These are phyloP conservation scores for Cinara cedri DNA, from an alignment of 2,888 invertebrate genomes.

Conservation along the genomic window DNA sequence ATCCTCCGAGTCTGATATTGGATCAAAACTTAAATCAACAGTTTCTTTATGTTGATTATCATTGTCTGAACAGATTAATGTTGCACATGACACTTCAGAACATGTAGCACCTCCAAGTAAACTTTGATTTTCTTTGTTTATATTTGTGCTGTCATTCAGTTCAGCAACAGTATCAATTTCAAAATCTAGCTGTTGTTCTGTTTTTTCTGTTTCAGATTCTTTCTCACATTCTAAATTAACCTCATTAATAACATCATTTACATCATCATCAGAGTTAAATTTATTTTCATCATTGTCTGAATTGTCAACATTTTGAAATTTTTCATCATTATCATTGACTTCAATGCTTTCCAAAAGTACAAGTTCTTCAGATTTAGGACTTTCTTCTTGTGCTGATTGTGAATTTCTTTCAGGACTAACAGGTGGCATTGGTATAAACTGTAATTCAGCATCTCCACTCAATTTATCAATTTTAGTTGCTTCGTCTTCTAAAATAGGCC, in stretches of 20 bases:
- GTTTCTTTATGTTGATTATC: background rate
- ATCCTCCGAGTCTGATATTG: conserved; percentile 53
- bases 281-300: conserved; percentile 20
- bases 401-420: conserved; percentile 30
- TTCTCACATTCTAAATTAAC: conserved; percentile 27
- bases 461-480: conserved; percentile 29
- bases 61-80: conserved; percentile 58
- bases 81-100: conserved; percentile 59
- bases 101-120: conserved; percentile 59
- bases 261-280: conserved; percentile 13
- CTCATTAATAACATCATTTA: conserved; percentile 31
- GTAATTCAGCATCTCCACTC: conserved; percentile 48
- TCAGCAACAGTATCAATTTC: background rate
- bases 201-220: background rate
- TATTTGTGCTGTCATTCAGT: background rate
- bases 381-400: conserved; percentile 5
- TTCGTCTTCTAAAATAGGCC: conserved; percentile 52
- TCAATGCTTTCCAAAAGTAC: conserved; percentile 14
- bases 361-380: conserved; percentile 24
- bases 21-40: conserved; percentile 39
- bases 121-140: conserved; percentile 59
- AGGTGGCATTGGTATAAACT: conserved; percentile 53
- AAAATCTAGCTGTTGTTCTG: background rate
- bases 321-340: conserved; percentile 17
- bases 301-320: conserved; percentile 3